Evolutionary conservation across 2,113 vertebrate genomes (phyloP).

Genomic region (Rostratula benghalensis): DNA sequence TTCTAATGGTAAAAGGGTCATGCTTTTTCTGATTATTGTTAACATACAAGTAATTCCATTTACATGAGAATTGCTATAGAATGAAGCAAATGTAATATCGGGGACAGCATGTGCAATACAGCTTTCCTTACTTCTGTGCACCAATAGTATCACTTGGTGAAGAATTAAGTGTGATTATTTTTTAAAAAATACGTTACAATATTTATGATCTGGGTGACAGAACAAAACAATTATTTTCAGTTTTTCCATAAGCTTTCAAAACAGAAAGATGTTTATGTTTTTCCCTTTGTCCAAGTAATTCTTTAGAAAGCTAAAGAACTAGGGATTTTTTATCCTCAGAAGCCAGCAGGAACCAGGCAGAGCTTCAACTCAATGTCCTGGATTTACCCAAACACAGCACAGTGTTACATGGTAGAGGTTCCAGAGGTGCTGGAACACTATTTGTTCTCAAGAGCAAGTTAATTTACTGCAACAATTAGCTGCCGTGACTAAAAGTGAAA

Average conservation of each 20-base stretch:
- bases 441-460: neutral
- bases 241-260: neutral
- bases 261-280: neutral
- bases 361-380: neutral
- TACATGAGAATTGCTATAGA: neutral
- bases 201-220: neutral
- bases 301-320: neutral
- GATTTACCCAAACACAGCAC: rapidly evolving
- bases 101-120: neutral
- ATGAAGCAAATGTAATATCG: neutral
- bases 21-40: neutral
- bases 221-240: neutral
- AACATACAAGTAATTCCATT: neutral
- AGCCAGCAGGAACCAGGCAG: neutral
- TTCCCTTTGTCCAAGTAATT: neutral
- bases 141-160: neutral
- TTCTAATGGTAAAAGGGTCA: neutral
- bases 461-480: neutral
- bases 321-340: neutral
- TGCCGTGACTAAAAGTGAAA: neutral
- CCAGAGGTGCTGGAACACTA: neutral
- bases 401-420: neutral
- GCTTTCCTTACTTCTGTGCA: neutral
- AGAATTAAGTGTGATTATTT: neutral
- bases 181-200: neutral